Evolutionary conservation across 2,888 invertebrate genomes (phyloP), one percentile per base, ranked within the genome.

Genomic region (Galerucella nymphaeae): DNA sequence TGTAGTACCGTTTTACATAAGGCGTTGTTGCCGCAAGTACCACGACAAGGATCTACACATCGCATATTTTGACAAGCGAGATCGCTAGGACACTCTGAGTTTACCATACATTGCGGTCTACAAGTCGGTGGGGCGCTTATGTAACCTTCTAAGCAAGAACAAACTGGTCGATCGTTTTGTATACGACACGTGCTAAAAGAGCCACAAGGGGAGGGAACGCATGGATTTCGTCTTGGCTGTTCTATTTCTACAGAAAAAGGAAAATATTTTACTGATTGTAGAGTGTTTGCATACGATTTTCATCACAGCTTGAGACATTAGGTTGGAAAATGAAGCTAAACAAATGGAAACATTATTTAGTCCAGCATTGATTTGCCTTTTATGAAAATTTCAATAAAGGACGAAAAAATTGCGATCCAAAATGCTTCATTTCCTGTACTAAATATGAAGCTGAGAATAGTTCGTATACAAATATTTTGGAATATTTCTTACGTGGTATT

Each of bases 1-100:
- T 95, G 95, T 82, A 93, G 92, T 63, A 93, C 90, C 66, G 94
- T 93, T 88, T 91, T 92, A 83, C 95, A 95, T 80, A 91, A 88
- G 53, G 95, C 93, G 83, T 94, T 92, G 69, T 90, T 87, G 66
- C 95, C 94, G 82, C 94, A 95, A 71, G 92, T 91, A 77, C 93
- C 93, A 65, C 90, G 89, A 85, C 94, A 94, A 42, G 94, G 94
- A 86, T 94, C 92, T 73, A 89, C 88, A 84, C 94, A 95, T 87
- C 93, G 93, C 84, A 93, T 92, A 84, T 91, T 92, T 78, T 93
- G 90, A 84, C 95, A 95, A 63, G 95, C 93, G 86, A 90, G 90
- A 80, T 93, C 89, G 77, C 91, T 90, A 73, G 91, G 88, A 86
- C 95, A 95, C 84, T 94, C 94, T 0, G 93, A 91, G 85, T 93